Percentiles rank a stretch among this genome's conserved stretches.
phyloP scores from a whole-genome alignment of 2,888 invertebrate genomes.

The Drosophila diplacantha region DNA sequence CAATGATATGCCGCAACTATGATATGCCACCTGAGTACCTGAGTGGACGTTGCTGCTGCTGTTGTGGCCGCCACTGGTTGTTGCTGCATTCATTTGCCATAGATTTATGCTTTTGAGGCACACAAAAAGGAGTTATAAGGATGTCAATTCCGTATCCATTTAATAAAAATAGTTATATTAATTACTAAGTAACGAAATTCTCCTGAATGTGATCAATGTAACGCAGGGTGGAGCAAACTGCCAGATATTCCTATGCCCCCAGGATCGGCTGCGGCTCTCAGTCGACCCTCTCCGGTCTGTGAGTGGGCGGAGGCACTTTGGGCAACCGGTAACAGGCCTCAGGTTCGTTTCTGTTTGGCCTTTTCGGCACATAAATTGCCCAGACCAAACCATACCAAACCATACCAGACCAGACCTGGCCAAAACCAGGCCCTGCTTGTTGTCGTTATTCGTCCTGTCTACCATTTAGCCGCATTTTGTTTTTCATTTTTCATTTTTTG shows the following conservation, averaged over 20 bases:
- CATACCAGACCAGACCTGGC: constrained; percentile 11
- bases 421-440: constrained; percentile 16
- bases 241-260: not conserved
- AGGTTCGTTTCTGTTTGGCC: constrained; percentile 47
- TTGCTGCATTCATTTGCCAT: constrained; percentile 2
- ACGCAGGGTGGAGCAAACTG: not conserved
- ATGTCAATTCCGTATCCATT: no score
- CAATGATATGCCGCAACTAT: constrained; percentile 12
- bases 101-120: not conserved
- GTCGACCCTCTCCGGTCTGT: not conserved
- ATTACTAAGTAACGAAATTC: not conserved
- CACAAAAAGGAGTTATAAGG: no score
- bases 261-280: constrained; percentile 2
- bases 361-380: constrained; percentile 68
- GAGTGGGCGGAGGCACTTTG: constrained; percentile 4
- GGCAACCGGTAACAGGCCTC: constrained; percentile 35
- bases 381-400: constrained; percentile 14
- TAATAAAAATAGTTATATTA: no score
- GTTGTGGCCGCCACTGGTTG: not conserved
- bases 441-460: constrained; percentile 50
- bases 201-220: not conserved
- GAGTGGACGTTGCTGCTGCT: constrained; percentile 18
- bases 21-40: constrained; percentile 36
- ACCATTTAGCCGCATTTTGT: constrained; percentile 65
- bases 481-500: constrained; percentile 9